Evolutionary conservation across 53 echinoderm and acorn worm genomes (phyloP).

Genomic region (Glandiceps talaboti): DNA sequence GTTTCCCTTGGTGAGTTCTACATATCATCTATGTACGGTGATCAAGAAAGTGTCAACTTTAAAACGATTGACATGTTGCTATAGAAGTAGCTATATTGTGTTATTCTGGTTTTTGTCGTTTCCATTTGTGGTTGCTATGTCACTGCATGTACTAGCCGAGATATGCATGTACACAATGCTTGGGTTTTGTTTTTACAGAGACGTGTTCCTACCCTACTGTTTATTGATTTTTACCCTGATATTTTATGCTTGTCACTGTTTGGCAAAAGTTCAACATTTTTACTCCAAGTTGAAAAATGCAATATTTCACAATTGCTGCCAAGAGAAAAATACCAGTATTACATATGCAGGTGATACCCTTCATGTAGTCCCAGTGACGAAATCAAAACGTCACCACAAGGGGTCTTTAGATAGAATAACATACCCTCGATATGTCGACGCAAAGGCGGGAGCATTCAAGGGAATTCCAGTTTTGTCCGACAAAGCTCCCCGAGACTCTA

Average conservation of each 20-base stretch:
- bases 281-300: not conserved
- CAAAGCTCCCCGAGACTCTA: not conserved
- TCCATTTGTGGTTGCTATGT: not conserved
- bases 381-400: not conserved
- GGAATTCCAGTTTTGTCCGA: not conserved
- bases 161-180: not conserved
- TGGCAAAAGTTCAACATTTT: not conserved
- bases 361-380: not conserved
- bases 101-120: not conserved
- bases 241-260: not conserved
- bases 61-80: not conserved
- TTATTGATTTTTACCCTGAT: not conserved
- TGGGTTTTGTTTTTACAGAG: not conserved
- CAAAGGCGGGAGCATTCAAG: not conserved
- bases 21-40: not conserved
- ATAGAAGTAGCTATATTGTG: not conserved
- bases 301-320: not conserved
- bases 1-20: not conserved
- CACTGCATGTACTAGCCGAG: not conserved
- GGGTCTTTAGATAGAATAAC: not conserved
- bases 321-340: not conserved
- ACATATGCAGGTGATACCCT: not conserved
- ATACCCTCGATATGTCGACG: not conserved
- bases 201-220: not conserved
- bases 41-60: not conserved